A percentile compares a stretch with the other conserved stretches of the same genome.
Evolutionary conservation across 1,140 invertebrate genomes (phyloP).

Genomic region (Lerema accius): DNA sequence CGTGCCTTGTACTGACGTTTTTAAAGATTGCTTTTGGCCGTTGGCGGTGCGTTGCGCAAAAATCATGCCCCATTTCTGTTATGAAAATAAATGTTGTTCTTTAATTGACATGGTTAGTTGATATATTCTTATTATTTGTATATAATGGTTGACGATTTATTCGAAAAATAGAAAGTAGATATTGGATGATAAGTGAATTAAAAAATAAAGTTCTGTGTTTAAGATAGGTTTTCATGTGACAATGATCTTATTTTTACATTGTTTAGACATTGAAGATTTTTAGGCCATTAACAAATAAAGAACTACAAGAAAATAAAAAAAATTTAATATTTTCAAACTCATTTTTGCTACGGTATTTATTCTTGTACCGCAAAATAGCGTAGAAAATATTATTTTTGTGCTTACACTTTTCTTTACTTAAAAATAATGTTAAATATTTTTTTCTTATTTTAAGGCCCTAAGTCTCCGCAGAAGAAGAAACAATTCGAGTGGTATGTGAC

Average conservation of each 20-base stretch:
- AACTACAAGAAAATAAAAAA: too few species aligned
- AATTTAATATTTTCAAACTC: too few species aligned
- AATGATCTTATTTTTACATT: too few species aligned
- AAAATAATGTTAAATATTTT: too few species aligned
- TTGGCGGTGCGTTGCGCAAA: conserved; percentile 71
- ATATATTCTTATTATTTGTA: background rate
- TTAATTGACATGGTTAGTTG: conserved; percentile 64
- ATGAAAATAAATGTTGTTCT: conserved; percentile 53
- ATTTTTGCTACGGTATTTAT: too few species aligned
- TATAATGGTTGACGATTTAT: conserved; percentile 2
- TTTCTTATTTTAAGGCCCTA: conserved; percentile 58
- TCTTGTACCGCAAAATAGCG: too few species aligned
- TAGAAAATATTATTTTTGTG: too few species aligned
- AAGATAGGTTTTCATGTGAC: too few species aligned
- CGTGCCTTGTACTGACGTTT: conserved; percentile 46
- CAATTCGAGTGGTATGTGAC: conserved; percentile 53
- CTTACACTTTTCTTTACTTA: too few species aligned
- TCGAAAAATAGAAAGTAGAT: conserved; percentile 3
- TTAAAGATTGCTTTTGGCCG: conserved; percentile 56
- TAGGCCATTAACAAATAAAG: too few species aligned
- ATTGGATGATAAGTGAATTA: background rate
- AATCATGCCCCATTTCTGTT: conserved; percentile 47
- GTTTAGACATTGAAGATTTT: too few species aligned
- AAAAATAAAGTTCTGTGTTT: too few species aligned
- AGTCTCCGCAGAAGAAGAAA: conserved; percentile 53